Evolutionary conservation across 2,113 vertebrate genomes (phyloP), one percentile per base, ranked within the genome.

Genomic region (Cavia porcellus): DNA sequence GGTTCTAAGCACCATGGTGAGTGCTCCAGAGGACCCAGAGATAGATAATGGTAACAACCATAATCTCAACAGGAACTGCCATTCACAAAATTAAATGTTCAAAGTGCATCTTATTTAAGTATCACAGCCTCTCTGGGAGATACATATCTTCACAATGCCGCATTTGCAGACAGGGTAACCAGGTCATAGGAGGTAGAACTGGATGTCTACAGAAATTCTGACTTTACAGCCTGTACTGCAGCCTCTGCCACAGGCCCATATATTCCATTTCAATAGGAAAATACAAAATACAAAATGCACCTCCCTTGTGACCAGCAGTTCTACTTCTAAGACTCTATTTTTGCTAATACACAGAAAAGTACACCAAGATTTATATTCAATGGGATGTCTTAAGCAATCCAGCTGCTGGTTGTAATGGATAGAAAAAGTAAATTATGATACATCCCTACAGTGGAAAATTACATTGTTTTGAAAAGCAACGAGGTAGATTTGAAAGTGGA

Each of bases 361-460:
- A 70, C 20, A 89, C 45, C 45, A 79, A 92, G 72, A 35, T 55
- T 87, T 74, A 80, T 50, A 64, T 47, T 86, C 79, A 64, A 32
- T 74, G 47, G 25, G 35, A 95, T 32, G 22, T 20, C 83, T 3
- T 28, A 22, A 62, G 64, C 32, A 79, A 74, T 14, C 30, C 35
- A 72, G 61, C 22, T 19, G 25, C 66, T 19, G 10, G 42, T n/a
- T n/a, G 68, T 35, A 80, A 57, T 50, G 66, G 19, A 35, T 50
- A 42, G 79, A 81, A 92, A 83, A 84, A 82, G 75, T 85, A 68
- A 95, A 94, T 81, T 22, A 86, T 14, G 59, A 38, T 32, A 80
- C 19, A 59, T 86, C 42, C 28, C 25, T 90, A 8, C 59, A 22
- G 68, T 82, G 32, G 22, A 86, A 30, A 80, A 74, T 25, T 90